Evolutionary conservation across 2,797 vertebrate species (phyloP).

Genomic region (Euphonia xanthogaster): DNA sequence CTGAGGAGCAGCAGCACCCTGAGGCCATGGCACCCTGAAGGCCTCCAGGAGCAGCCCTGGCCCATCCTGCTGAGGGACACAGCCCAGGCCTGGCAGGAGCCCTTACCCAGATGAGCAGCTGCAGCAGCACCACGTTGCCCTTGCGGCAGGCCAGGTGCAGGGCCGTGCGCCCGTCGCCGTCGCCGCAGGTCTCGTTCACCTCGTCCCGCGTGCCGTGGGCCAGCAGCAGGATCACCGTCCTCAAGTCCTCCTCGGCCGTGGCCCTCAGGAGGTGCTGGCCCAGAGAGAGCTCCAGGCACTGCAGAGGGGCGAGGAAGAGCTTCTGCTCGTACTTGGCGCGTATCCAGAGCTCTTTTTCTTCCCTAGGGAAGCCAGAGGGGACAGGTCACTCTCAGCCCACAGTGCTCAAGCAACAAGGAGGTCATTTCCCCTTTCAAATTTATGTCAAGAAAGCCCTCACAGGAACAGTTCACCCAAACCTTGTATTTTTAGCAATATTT

Average conservation of each 20-base stretch:
- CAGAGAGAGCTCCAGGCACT: slow-evolving; percentile 83
- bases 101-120: slow-evolving; percentile 95
- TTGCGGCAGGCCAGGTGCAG: slow-evolving; percentile 92
- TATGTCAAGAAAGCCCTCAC: background rate
- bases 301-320: slow-evolving; percentile 88
- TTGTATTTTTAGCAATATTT: background rate
- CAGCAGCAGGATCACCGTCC: slow-evolving; percentile 87
- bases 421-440: background rate
- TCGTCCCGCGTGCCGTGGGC: slow-evolving; percentile 89
- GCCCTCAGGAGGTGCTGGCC: slow-evolving; percentile 90
- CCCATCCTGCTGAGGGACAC: no score
- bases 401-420: background rate
- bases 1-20: no score
- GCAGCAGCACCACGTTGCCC: slow-evolving; percentile 89
- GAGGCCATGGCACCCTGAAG: background rate
- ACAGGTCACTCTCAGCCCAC: background rate
- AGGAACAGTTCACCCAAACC: background rate
- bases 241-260: slow-evolving; percentile 89
- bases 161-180: slow-evolving; percentile 89
- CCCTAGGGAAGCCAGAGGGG: slow-evolving; percentile 69
- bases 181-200: slow-evolving; percentile 95
- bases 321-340: slow-evolving; percentile 98
- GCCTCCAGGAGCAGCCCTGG: no score
- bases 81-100: no score
- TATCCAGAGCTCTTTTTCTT: slow-evolving; percentile 97